A percentile compares a stretch with the other conserved stretches of the same genome.
Conservation (phyloP, 2,888 invertebrate genomes). For the Antitype chi region DNA sequence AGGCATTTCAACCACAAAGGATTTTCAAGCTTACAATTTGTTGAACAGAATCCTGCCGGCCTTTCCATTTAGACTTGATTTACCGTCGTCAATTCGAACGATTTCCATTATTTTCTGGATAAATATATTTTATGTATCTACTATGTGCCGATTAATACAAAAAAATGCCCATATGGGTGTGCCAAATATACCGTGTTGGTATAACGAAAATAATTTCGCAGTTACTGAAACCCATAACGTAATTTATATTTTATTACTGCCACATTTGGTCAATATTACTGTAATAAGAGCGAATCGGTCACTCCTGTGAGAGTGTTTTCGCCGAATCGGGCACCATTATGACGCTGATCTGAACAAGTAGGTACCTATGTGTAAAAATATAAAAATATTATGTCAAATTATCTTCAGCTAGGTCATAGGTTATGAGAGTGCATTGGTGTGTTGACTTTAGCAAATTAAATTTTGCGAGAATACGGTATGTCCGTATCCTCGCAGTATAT, state of each 20-base stretch:
- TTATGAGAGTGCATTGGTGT: background rate
- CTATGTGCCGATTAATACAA: constrained; percentile 19
- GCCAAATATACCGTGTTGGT: constrained; percentile 17
- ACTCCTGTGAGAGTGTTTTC: constrained; percentile 13
- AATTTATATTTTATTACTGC: constrained; percentile 50
- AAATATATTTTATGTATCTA: background rate
- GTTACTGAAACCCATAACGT: constrained; percentile 40
- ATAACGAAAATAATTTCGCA: constrained; percentile 32
- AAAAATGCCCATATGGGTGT: constrained; percentile 26
- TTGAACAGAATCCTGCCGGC: background rate
- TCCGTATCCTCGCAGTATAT: no score
- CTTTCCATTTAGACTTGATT: constrained; percentile 6
- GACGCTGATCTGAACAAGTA: background rate
- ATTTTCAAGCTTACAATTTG: constrained; percentile 12
- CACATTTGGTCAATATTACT: constrained; percentile 41
- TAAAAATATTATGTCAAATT: background rate
- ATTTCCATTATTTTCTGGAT: constrained; percentile 15
- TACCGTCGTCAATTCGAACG: background rate
- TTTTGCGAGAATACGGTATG: background rate
- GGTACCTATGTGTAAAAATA: no score
- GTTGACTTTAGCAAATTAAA: background rate
- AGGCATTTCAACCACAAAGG: constrained; percentile 6
- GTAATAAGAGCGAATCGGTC: constrained; percentile 19
- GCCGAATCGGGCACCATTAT: background rate
- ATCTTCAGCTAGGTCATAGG: background rate